These are phyloP conservation scores for Drosophila novamexicana DNA, from an alignment of 1,140 invertebrate genomes.

Conservation along the genomic window DNA sequence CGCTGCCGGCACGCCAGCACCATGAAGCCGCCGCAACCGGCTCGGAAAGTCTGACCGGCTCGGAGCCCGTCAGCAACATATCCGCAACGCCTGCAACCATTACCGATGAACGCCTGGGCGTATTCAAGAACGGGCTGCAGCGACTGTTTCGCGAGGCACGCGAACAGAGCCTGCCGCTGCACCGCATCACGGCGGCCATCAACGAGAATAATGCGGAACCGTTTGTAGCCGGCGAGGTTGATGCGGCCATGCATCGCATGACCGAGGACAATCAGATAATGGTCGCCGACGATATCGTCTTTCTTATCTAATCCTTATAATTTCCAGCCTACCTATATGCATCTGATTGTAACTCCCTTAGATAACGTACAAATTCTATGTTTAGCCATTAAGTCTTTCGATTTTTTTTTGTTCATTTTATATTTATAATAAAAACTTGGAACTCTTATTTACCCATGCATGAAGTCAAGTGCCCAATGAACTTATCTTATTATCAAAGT, in stretches of 20 bases:
- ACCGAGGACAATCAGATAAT: conserved; percentile 96
- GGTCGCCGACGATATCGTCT: conserved; percentile 94
- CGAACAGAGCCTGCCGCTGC: conserved; percentile 88
- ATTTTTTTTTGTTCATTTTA: conserved; percentile 22
- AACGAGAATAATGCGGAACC: conserved; percentile 86
- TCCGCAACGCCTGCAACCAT: conserved; percentile 42
- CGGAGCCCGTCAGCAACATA: conserved; percentile 1
- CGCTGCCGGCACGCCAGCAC: conserved; percentile 41
- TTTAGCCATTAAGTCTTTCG: conserved; percentile 10
- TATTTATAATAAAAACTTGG: conserved; percentile 30
- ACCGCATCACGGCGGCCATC: conserved; percentile 87
- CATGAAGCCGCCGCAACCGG: conserved; percentile 1
- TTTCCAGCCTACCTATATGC: conserved; percentile 1
- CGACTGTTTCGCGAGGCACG: conserved; percentile 89
- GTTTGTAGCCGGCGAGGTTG: conserved; percentile 90
- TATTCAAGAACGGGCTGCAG: conserved; percentile 88
- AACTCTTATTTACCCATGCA: background rate
- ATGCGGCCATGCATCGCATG: conserved; percentile 92
- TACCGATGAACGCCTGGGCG: conserved; percentile 64
- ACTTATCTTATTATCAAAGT: background rate
- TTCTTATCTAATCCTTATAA: conserved; percentile 89
- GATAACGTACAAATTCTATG: conserved; percentile 14
- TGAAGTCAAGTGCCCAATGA: background rate
- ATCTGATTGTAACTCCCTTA: background rate
- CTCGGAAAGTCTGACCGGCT: conserved; percentile 37